Conservation (phyloP, 2,113 vertebrate genomes). For the Ammodytes dubius region DNA sequence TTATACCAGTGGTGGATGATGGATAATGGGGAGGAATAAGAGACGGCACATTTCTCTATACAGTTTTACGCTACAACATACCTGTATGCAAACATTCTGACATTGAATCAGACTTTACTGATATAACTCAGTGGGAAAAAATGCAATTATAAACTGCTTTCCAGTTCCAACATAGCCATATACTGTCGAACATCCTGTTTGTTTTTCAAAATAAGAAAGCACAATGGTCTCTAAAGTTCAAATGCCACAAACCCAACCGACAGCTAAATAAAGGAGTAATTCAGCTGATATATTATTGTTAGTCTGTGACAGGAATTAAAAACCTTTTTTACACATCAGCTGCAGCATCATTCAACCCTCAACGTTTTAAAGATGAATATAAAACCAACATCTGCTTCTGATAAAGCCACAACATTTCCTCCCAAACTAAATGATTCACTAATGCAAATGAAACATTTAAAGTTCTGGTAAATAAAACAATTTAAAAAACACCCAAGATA, state of each 20-base stretch:
- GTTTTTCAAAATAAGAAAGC: background rate
- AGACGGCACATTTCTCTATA: background rate
- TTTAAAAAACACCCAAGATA: background rate
- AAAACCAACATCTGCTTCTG: background rate
- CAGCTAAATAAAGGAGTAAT: background rate
- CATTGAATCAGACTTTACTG: background rate
- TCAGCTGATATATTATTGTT: background rate
- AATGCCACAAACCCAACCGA: background rate
- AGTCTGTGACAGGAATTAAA: too few relatives aligned
- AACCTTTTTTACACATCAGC: background rate
- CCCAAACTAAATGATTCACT: background rate
- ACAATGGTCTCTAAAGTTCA: background rate
- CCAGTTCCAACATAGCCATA: background rate
- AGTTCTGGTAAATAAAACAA: background rate
- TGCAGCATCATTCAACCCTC: background rate
- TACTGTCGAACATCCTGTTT: background rate
- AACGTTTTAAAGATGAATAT: background rate
- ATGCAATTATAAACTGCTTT: background rate
- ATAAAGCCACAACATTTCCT: background rate
- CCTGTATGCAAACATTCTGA: background rate
- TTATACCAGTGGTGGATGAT: background rate
- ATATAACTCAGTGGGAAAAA: background rate
- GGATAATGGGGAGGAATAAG: background rate
- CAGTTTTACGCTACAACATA: too few relatives aligned
- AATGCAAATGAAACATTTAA: constrained; percentile 12